Conservation (phyloP, 2,888 invertebrate species). For the Catocala fraxini region DNA sequence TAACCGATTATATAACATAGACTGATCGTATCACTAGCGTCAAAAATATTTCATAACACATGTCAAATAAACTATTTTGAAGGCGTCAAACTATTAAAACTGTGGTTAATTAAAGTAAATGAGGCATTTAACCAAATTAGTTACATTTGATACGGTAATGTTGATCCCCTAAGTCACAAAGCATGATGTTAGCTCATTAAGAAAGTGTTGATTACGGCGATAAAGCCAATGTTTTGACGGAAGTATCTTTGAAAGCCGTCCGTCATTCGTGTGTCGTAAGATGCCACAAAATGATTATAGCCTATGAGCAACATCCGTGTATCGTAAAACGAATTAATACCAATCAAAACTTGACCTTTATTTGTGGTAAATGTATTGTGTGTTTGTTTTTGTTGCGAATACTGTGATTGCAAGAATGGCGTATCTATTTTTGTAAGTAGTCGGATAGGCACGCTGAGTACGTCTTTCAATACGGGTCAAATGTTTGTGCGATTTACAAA, state of each 20-base stretch:
- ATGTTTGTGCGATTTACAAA: no score
- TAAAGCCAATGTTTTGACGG: constrained; percentile 9
- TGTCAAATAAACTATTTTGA: neutral
- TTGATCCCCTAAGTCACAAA: neutral
- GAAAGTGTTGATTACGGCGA: neutral
- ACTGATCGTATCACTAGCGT: neutral
- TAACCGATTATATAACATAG: no score
- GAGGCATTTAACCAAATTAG: neutral
- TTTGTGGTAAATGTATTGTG: no score
- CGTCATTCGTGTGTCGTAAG: neutral
- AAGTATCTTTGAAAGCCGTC: neutral
- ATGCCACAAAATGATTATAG: neutral
- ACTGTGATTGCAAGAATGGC: no score
- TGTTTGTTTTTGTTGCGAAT: no score
- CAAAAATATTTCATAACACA: neutral
- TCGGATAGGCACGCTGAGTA: no score
- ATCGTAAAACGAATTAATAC: neutral
- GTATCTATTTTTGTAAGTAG: no score
- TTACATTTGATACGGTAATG: neutral
- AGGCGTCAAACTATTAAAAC: constrained; percentile 5
- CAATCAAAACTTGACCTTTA: neutral
- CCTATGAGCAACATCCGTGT: neutral
- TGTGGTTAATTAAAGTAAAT: constrained; percentile 1
- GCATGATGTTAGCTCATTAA: neutral
- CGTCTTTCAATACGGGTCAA: no score